A percentile compares a stretch with the other conserved stretches of the same genome.
Evolutionary conservation across 2,888 invertebrate species (phyloP).

Genomic region (Synanthedon vespiformis): DNA sequence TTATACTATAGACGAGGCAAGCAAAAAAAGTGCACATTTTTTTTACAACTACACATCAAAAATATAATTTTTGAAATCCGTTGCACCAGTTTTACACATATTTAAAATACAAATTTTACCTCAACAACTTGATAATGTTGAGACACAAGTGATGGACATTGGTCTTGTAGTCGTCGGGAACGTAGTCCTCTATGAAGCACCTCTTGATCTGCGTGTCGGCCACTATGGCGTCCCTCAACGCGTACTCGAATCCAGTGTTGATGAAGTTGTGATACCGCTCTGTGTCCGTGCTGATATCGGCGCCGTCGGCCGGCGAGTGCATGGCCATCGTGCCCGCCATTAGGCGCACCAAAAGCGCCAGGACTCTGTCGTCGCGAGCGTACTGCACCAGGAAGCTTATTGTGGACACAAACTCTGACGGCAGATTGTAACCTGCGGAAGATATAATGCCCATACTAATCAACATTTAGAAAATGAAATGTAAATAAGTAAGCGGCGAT

Average conservation of each 20-base stretch:
- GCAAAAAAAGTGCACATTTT: too few species aligned
- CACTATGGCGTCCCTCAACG: slow-evolving; percentile 45
- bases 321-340: slow-evolving; percentile 71
- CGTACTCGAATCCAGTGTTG: slow-evolving; percentile 52
- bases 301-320: slow-evolving; percentile 46
- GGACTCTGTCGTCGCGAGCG: slow-evolving; percentile 67
- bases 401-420: slow-evolving; percentile 72
- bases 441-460: too few species aligned
- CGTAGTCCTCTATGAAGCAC: slow-evolving; percentile 33
- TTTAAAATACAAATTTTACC: slow-evolving; percentile 22
- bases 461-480: too few species aligned
- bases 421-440: slow-evolving; percentile 67
- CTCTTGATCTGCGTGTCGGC: slow-evolving; percentile 48
- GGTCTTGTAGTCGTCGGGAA: slow-evolving; percentile 47
- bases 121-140: slow-evolving; percentile 51
- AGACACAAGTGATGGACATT: slow-evolving; percentile 52
- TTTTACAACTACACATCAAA: too few species aligned
- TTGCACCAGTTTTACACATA: not conserved
- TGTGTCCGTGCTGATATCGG: slow-evolving; percentile 41
- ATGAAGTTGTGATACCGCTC: slow-evolving; percentile 50
- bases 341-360: slow-evolving; percentile 73
- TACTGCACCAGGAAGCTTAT: slow-evolving; percentile 72
- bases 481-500: too few species aligned
- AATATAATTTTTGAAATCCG: too few species aligned
- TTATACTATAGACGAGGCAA: too few species aligned